Evolutionary conservation across 92 coral and sea anemone genomes (phyloP).

Genomic region (Porites lobata): DNA sequence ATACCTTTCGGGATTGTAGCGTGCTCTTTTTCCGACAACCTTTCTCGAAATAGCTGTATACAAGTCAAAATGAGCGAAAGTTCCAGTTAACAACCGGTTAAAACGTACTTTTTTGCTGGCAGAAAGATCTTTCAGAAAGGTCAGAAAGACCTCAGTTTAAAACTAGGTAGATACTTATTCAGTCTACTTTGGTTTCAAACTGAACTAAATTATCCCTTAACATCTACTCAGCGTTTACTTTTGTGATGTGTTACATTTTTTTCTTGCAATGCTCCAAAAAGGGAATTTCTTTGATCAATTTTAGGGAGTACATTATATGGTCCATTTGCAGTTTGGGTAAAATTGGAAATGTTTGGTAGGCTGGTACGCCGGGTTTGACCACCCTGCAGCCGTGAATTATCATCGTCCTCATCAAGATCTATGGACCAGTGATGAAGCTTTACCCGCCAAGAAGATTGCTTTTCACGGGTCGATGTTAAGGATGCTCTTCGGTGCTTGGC

Average conservation of each 20-base stretch:
- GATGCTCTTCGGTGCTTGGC: constrained; percentile 8
- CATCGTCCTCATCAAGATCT: neutral
- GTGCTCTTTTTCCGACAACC: no score
- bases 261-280: neutral
- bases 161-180: no score
- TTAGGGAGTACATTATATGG: neutral
- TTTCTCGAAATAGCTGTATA: no score
- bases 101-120: no score
- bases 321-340: neutral
- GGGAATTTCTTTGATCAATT: constrained; percentile 1
- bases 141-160: no score
- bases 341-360: neutral
- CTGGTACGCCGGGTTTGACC: constrained; percentile 9
- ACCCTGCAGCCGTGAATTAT: neutral
- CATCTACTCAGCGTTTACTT: neutral
- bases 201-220: no score
- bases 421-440: neutral
- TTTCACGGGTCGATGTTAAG: neutral
- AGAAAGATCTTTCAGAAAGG: no score
- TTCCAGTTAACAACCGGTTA: no score
- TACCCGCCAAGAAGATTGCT: constrained; percentile 6
- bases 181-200: no score
- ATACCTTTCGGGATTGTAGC: no score
- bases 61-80: no score
- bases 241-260: neutral